phyloP scores from a whole-genome alignment of 2,797 vertebrate species.

The Staurois parvus region DNA sequence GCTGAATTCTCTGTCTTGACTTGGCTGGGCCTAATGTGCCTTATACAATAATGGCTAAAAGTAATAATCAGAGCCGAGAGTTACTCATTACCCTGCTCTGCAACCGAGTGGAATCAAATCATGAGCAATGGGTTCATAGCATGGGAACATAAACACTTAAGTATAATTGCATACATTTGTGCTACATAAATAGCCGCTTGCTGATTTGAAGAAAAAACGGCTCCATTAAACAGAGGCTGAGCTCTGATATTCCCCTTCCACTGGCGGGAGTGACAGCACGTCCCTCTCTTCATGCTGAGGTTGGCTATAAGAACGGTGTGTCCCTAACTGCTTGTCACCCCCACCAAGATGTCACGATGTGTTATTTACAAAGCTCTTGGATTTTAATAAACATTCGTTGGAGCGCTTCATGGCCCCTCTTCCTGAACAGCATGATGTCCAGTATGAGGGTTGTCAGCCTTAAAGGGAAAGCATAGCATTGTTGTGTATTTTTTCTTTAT shows the following conservation, averaged over 20 bases:
- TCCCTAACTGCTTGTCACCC: slow-evolving; percentile 64
- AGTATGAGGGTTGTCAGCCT: background rate
- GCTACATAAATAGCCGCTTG: slow-evolving; percentile 59
- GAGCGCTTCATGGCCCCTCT: background rate
- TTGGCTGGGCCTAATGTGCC: slow-evolving; percentile 37
- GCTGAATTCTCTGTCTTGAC: slow-evolving; percentile 31
- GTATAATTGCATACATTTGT: slow-evolving; percentile 63
- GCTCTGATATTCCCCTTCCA: slow-evolving; percentile 63
- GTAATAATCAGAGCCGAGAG: slow-evolving; percentile 40
- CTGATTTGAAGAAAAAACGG: slow-evolving; percentile 59
- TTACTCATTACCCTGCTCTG: slow-evolving; percentile 42
- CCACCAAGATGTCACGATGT: slow-evolving; percentile 33
- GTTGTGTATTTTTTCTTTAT: too few relatives aligned
- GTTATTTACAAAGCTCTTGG: slow-evolving; percentile 4
- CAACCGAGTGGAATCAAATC: slow-evolving; percentile 49
- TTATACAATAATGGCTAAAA: slow-evolving; percentile 55
- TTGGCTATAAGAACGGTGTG: slow-evolving; percentile 65
- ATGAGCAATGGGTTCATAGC: slow-evolving; percentile 47
- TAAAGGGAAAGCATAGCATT: background rate
- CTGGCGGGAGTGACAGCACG: background rate
- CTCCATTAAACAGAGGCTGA: slow-evolving; percentile 64
- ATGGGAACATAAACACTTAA: slow-evolving; percentile 62
- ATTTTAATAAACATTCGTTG: background rate
- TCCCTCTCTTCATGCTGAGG: slow-evolving; percentile 63
- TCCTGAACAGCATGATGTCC: background rate